Percentiles rank a stretch among this genome's conserved stretches.
phyloP scores from a whole-genome alignment of 2,797 vertebrate species.

The Protosalanx chinensis region DNA sequence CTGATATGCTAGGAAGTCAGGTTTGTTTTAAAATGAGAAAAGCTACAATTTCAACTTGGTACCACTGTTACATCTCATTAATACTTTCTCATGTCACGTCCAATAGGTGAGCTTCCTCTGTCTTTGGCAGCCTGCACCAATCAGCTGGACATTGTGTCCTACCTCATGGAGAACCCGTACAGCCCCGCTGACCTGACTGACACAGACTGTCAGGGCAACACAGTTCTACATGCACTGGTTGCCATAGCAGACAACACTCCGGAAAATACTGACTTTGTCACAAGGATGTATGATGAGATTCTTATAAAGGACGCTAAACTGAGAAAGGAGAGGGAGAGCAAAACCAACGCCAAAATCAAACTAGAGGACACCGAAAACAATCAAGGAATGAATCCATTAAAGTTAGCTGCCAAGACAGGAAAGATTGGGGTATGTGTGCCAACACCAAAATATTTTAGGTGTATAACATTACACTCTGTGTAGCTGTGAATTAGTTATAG shows the following conservation, averaged over 20 bases:
- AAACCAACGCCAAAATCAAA: background rate
- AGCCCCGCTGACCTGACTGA: constrained; percentile 69
- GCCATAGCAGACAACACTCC: constrained; percentile 77
- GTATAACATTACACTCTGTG: background rate
- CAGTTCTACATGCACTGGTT: constrained; percentile 82
- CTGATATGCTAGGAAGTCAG: too few species aligned
- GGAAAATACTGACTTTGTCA: constrained; percentile 80
- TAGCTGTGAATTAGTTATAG: background rate
- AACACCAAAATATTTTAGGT: constrained; percentile 73
- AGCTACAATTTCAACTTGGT: background rate
- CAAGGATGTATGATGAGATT: constrained; percentile 71
- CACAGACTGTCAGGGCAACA: constrained; percentile 85
- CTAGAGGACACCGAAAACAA: constrained; percentile 68
- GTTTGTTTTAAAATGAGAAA: too few species aligned
- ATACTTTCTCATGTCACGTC: constrained; percentile 1
- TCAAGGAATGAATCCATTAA: constrained; percentile 74
- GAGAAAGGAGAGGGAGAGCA: background rate
- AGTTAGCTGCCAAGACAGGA: constrained; percentile 74
- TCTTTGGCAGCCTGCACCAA: constrained; percentile 91
- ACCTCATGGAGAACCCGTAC: constrained; percentile 82
- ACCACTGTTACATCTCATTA: too few species aligned
- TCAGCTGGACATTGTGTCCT: constrained; percentile 83
- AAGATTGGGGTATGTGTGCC: constrained; percentile 75
- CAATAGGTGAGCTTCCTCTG: constrained; percentile 85
- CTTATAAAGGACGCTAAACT: background rate